These are phyloP conservation scores for Callinectes sapidus DNA, from an alignment of 2,888 invertebrate species.

Conservation along the genomic window DNA sequence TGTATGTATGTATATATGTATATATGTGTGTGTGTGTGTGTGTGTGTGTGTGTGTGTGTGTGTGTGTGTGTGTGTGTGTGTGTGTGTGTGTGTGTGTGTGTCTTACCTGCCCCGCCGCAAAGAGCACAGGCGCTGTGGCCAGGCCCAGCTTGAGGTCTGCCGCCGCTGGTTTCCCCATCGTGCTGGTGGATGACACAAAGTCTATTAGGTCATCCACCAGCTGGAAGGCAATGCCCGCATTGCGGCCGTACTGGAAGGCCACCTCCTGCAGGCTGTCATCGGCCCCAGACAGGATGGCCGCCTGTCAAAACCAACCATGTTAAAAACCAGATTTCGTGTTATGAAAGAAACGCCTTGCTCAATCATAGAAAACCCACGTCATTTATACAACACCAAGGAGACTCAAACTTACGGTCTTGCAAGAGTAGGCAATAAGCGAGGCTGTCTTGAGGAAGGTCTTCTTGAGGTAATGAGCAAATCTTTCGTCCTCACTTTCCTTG, in stretches of 20 bases:
- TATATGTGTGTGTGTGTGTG: no score
- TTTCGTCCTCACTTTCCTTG: slow-evolving; percentile 95
- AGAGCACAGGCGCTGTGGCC: slow-evolving; percentile 98
- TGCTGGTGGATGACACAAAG: slow-evolving; percentile 92
- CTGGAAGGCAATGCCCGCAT: slow-evolving; percentile 97
- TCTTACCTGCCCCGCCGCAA: slow-evolving; percentile 93
- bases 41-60: no score
- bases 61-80: background rate
- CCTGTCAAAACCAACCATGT: slow-evolving; percentile 79
- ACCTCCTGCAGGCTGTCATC: slow-evolving; percentile 88
- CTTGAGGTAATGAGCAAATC: slow-evolving; percentile 97
- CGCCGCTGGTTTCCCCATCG: slow-evolving; percentile 97
- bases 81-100: background rate
- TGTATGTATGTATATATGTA: no score
- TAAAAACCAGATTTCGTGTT: background rate
- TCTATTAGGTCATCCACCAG: slow-evolving; percentile 97
- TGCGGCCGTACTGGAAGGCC: slow-evolving; percentile 96
- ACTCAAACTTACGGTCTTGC: slow-evolving; percentile 82
- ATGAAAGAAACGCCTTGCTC: no score
- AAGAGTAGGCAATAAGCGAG: slow-evolving; percentile 95
- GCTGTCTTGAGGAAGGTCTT: slow-evolving; percentile 99
- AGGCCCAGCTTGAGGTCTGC: slow-evolving; percentile 96
- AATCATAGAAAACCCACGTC: no score
- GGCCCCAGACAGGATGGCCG: slow-evolving; percentile 88
- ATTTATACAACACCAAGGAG: no score